phyloP scores from a whole-genome alignment of 2,888 invertebrate genomes.

The Chrysodeixis includens region DNA sequence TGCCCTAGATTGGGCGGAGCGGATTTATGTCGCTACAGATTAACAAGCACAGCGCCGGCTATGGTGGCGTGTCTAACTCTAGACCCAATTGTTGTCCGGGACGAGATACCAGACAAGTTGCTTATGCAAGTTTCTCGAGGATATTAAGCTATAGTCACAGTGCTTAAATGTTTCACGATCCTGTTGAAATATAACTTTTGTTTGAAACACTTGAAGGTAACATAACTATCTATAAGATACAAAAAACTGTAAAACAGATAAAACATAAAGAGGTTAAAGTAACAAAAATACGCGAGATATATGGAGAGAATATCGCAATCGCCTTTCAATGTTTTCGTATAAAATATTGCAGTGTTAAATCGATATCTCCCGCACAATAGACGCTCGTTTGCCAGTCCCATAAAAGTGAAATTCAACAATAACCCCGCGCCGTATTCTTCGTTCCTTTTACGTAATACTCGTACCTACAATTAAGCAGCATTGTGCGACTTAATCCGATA shows the following conservation, averaged over 20 bases:
- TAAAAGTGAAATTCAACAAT: slow-evolving; percentile 82
- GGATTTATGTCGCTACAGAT: slow-evolving; percentile 51
- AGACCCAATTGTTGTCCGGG: not conserved
- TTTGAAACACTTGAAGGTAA: too few species aligned
- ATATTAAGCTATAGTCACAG: slow-evolving; percentile 1
- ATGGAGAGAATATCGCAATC: slow-evolving; percentile 72
- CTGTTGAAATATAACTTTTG: not conserved
- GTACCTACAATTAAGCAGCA: slow-evolving; percentile 65
- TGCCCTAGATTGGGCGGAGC: slow-evolving; percentile 51
- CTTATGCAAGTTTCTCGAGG: not conserved
- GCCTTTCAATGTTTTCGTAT: slow-evolving; percentile 75
- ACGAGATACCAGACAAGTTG: not conserved
- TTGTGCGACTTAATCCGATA: slow-evolving; percentile 69
- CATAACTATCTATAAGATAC: too few species aligned
- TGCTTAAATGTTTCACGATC: not conserved
- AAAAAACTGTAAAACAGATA: not conserved
- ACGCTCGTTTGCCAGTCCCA: slow-evolving; percentile 77
- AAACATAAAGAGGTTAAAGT: not conserved
- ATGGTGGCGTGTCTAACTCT: slow-evolving; percentile 25
- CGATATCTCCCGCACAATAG: slow-evolving; percentile 78
- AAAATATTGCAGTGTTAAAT: slow-evolving; percentile 79
- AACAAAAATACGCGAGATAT: not conserved
- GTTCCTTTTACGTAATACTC: slow-evolving; percentile 60
- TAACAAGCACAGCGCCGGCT: slow-evolving; percentile 50
- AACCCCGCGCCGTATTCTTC: slow-evolving; percentile 66